Evolutionary conservation across 1,140 invertebrate genomes (phyloP).

Genomic region (Penaeus japonicus): DNA sequence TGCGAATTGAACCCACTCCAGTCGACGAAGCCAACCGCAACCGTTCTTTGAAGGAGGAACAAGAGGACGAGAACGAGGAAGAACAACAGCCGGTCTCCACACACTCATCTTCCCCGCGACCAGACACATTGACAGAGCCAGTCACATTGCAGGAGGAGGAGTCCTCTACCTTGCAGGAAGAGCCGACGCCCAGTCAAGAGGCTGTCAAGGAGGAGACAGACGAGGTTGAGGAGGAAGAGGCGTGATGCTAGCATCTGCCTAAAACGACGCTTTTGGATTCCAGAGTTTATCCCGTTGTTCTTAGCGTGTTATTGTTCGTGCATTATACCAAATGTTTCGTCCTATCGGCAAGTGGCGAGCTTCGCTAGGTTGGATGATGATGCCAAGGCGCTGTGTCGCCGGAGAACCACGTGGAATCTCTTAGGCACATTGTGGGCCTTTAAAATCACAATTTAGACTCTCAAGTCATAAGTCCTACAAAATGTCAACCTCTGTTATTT

Average conservation of each 20-base stretch:
- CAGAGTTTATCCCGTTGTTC: constrained; percentile 53
- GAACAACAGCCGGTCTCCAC: constrained; percentile 18
- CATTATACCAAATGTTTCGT: constrained; percentile 47
- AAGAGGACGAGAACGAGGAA: constrained; percentile 32
- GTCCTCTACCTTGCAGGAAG: constrained; percentile 6
- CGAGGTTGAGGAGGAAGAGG: constrained; percentile 46
- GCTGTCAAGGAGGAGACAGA: constrained; percentile 23
- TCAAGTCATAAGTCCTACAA: constrained; percentile 48
- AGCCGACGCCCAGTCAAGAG: constrained; percentile 19
- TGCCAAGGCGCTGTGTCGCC: constrained; percentile 29
- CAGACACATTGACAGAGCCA: constrained; percentile 20
- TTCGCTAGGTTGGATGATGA: constrained; percentile 33
- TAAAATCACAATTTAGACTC: constrained; percentile 56
- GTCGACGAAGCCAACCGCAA: constrained; percentile 52
- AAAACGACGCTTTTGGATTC: constrained; percentile 53
- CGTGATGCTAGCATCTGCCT: constrained; percentile 48
- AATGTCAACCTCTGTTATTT: constrained; percentile 56
- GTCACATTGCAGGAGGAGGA: constrained; percentile 28
- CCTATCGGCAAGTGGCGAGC: constrained; percentile 36
- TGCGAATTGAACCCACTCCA: constrained; percentile 48
- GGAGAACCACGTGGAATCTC: constrained; percentile 41
- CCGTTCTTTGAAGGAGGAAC: constrained; percentile 45
- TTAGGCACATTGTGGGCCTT: constrained; percentile 52
- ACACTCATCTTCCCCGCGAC: constrained; percentile 4
- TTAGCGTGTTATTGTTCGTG: constrained; percentile 52